These are phyloP conservation scores for Nasua narica DNA, from an alignment of 2,797 vertebrate genomes.

Conservation along the genomic window DNA sequence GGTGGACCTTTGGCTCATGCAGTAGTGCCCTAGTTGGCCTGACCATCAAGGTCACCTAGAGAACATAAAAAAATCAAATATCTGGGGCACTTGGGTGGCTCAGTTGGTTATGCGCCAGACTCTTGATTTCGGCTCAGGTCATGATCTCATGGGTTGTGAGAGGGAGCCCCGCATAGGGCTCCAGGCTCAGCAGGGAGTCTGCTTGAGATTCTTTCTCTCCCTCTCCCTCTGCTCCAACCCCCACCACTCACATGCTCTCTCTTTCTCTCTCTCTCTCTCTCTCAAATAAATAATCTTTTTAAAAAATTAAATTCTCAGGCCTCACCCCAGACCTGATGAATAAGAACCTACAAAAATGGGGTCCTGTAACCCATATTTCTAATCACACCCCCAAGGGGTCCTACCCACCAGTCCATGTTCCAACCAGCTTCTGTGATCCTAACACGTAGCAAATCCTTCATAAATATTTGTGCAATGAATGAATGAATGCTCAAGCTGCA, in stretches of 20 bases:
- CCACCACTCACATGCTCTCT: rapidly evolving
- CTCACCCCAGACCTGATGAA: neutral
- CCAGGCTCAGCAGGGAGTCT: neutral
- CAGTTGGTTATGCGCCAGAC: neutral
- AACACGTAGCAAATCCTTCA: neutral
- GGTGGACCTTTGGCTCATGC: neutral
- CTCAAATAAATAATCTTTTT: neutral
- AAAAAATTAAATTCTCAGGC: neutral
- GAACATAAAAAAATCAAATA: neutral
- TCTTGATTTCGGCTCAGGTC: neutral
- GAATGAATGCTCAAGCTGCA: neutral
- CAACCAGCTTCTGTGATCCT: neutral
- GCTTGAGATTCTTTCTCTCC: neutral
- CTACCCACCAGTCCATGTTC: neutral
- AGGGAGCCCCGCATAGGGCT: neutral
- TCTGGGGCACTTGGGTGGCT: neutral
- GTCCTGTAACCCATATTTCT: neutral
- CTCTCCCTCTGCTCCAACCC: neutral
- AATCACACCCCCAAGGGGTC: neutral
- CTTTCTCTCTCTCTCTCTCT: neutral
- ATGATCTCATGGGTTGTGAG: neutral
- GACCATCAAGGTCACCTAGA: neutral
- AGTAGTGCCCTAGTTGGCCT: neutral
- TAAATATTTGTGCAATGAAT: neutral
- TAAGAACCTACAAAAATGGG: neutral